These are phyloP conservation scores for Vimba vimba DNA, from an alignment of 2,113 vertebrate genomes.

Conservation along the genomic window DNA sequence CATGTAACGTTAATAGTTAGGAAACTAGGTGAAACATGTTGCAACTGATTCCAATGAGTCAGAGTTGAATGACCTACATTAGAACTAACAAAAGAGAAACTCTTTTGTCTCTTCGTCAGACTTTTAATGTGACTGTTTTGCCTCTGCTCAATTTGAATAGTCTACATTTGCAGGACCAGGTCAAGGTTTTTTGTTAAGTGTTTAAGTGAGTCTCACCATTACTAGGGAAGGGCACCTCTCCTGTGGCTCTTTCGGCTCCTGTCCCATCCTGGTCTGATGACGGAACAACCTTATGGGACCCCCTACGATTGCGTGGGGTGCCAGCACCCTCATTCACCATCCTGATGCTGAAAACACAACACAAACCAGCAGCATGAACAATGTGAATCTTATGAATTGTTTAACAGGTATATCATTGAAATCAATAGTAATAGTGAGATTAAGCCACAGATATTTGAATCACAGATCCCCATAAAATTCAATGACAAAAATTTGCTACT, in stretches of 20 bases:
- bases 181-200: background rate
- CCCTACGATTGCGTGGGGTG: constrained; percentile 54
- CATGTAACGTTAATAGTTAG: background rate
- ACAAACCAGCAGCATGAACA: background rate
- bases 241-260: constrained; percentile 44
- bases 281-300: constrained; percentile 26
- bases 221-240: constrained; percentile 53
- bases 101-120: background rate
- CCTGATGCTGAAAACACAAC: constrained; percentile 43
- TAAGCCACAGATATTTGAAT: background rate
- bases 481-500: background rate
- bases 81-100: background rate
- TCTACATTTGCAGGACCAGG: background rate
- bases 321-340: constrained; percentile 66
- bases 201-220: constrained; percentile 64
- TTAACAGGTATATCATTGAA: background rate
- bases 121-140: background rate
- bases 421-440: background rate
- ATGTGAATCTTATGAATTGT: background rate
- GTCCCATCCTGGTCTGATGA: constrained; percentile 51
- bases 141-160: background rate
- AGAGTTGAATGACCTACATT: constrained; percentile 12
- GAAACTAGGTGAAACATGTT: background rate
- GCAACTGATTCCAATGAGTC: background rate
- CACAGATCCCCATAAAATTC: background rate